Conservation (phyloP, 2,888 invertebrate species). For the Eupithecia insigniata region DNA sequence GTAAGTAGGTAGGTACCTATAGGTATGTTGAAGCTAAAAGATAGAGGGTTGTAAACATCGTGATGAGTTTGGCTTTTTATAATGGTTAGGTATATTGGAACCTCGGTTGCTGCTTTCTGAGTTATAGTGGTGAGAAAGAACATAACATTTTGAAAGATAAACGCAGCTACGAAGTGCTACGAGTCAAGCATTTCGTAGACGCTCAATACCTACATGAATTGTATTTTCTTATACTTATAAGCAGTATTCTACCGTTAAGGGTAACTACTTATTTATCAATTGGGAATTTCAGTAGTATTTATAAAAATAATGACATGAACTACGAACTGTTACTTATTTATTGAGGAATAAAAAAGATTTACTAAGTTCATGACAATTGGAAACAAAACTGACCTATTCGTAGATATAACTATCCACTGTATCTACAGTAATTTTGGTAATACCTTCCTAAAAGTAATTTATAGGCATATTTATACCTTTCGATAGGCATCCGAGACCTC, state of each 20-base stretch:
- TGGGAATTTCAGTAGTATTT: too few relatives aligned
- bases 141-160: not conserved
- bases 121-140: constrained; percentile 1
- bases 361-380: too few relatives aligned
- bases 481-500: not conserved
- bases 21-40: constrained; percentile 48
- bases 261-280: too few relatives aligned
- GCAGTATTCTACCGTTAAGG: too few relatives aligned
- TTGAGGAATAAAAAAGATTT: too few relatives aligned
- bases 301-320: too few relatives aligned
- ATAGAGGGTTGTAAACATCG: constrained; percentile 63
- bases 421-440: too few relatives aligned
- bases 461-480: not conserved
- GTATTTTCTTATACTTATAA: not conserved
- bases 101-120: constrained; percentile 19
- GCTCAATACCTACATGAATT: not conserved
- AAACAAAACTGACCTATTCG: too few relatives aligned
- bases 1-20: constrained; percentile 35
- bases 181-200: not conserved
- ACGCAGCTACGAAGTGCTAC: not conserved
- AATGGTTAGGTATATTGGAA: constrained; percentile 25
- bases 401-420: too few relatives aligned
- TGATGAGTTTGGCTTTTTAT: constrained; percentile 55
- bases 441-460: not conserved
- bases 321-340: too few relatives aligned